Evolutionary conservation across 2,797 vertebrate species (phyloP).

Genomic region (Poeciliopsis gracilis): DNA sequence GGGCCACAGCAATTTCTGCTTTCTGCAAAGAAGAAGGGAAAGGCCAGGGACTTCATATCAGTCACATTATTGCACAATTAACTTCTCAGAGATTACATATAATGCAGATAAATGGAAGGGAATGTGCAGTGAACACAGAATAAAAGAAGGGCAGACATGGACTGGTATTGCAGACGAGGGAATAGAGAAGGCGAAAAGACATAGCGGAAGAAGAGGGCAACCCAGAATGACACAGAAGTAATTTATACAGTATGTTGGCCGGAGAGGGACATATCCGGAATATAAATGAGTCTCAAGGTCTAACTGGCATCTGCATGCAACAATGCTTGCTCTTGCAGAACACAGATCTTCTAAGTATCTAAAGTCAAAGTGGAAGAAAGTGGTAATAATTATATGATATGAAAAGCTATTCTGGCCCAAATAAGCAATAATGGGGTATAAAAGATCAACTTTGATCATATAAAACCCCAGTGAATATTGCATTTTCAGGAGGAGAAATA

Average conservation of each 20-base stretch:
- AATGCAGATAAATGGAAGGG: slow-evolving; percentile 6
- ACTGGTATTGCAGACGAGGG: slow-evolving; percentile 40
- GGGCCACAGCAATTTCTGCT: slow-evolving; percentile 98
- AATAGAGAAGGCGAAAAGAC: slow-evolving; percentile 25
- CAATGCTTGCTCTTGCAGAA: slow-evolving; percentile 34
- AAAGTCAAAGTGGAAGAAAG: slow-evolving; percentile 21
- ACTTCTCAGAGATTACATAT: not conserved
- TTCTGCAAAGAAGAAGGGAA: slow-evolving; percentile 82
- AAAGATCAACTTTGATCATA: not conserved
- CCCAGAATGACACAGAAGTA: slow-evolving; percentile 51
- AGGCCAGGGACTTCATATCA: slow-evolving; percentile 12
- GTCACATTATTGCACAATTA: not conserved
- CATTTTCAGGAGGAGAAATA: not conserved
- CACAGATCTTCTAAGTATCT: slow-evolving; percentile 35
- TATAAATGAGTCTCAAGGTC: slow-evolving; percentile 54
- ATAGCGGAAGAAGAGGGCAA: slow-evolving; percentile 45
- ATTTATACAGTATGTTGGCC: slow-evolving; percentile 58
- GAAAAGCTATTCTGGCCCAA: not conserved
- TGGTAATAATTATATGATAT: slow-evolving; percentile 8
- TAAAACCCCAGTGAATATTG: not conserved
- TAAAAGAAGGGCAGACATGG: slow-evolving; percentile 25
- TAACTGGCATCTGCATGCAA: slow-evolving; percentile 31
- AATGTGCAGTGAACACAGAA: slow-evolving; percentile 1
- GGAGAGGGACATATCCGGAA: slow-evolving; percentile 53
- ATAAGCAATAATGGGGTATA: not conserved